Conservation (phyloP, 2,113 vertebrate genomes). For the Capricornis sumatraensis region DNA sequence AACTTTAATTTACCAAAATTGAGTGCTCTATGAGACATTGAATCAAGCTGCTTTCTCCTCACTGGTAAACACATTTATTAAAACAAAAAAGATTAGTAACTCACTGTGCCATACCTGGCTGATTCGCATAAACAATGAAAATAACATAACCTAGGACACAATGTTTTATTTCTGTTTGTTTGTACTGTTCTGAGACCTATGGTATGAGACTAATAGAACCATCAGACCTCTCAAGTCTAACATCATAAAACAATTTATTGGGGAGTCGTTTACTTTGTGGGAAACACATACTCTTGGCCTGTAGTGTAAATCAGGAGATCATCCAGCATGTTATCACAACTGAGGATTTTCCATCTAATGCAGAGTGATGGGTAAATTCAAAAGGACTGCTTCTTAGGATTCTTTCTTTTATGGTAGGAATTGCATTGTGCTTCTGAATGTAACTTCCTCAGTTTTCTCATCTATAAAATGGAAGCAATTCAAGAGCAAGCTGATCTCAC, state of each 20-base stretch:
- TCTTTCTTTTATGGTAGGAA: background rate
- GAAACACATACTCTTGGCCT: background rate
- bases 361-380: background rate
- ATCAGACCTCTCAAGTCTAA: constrained; percentile 41
- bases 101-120: constrained; percentile 41
- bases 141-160: background rate
- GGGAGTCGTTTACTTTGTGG: constrained; percentile 28
- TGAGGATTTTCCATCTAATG: constrained; percentile 22
- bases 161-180: constrained; percentile 16
- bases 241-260: constrained; percentile 41
- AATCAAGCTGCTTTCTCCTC: constrained; percentile 53
- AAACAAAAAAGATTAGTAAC: constrained; percentile 56
- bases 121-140: constrained; percentile 44
- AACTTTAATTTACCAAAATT: constrained; percentile 66
- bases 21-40: constrained; percentile 44
- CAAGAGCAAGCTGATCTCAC: background rate
- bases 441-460: background rate
- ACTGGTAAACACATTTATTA: constrained; percentile 70
- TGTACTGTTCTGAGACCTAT: constrained; percentile 3
- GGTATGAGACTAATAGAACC: constrained; percentile 49
- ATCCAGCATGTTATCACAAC: background rate
- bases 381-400: background rate
- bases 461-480: background rate
- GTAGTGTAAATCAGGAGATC: constrained; percentile 18
- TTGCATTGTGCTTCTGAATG: background rate